Evolutionary conservation across 1,140 invertebrate species (phyloP).

Genomic region (Matsumurasca onukii): DNA sequence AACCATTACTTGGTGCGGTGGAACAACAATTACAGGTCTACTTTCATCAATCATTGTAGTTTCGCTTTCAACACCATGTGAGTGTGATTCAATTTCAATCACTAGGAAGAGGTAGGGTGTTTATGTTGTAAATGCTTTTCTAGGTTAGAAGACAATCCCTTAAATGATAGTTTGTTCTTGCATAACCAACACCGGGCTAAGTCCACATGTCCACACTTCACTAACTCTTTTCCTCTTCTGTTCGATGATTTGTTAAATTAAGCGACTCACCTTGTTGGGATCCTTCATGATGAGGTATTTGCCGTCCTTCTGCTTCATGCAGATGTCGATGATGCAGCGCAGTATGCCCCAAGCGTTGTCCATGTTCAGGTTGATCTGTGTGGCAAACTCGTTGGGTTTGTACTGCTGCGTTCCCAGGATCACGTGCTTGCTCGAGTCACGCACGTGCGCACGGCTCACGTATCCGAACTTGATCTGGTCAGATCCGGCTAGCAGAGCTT

Average conservation of each 20-base stretch:
- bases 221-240: neutral
- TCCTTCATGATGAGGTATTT: conserved; percentile 99
- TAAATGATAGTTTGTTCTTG: neutral
- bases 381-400: conserved; percentile 97
- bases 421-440: conserved; percentile 95
- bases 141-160: no score
- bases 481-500: conserved; percentile 93
- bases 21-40: no score
- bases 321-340: conserved; percentile 97
- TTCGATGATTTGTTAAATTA: neutral
- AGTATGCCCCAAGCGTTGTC: conserved; percentile 99
- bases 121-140: no score
- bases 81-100: neutral
- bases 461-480: conserved; percentile 99
- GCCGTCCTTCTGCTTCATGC: conserved; percentile 97
- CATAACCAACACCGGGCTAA: neutral
- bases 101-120: neutral
- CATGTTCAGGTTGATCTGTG: conserved; percentile 99
- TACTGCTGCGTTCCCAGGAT: conserved; percentile 98
- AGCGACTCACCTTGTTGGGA: conserved; percentile 77
- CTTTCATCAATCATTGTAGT: no score
- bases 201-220: neutral
- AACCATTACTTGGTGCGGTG: no score
- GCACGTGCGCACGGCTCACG: conserved; percentile 89
- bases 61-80: no score